phyloP scores from a whole-genome alignment of 2,888 invertebrate genomes.

The Eristalinus aeneus region DNA sequence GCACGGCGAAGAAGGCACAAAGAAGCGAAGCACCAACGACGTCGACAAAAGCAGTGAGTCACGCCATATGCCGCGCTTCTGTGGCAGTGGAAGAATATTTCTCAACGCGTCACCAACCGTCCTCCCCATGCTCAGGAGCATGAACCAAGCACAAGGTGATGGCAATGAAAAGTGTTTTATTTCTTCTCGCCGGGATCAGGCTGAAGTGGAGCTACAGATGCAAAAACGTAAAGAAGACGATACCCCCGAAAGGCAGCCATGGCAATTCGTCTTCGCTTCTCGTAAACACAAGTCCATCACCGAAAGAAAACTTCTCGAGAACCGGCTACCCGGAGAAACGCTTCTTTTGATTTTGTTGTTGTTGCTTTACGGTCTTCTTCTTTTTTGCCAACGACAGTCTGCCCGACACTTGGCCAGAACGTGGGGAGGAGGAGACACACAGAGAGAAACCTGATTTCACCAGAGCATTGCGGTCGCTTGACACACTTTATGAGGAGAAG shows the following conservation, averaged over 20 bases:
- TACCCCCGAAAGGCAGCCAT: constrained; percentile 27
- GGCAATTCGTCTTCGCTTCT: constrained; percentile 50
- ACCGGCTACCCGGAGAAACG: constrained; percentile 39
- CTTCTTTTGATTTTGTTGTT: constrained; percentile 24
- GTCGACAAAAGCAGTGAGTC: constrained; percentile 37
- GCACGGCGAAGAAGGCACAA: not conserved
- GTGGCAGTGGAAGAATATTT: not conserved
- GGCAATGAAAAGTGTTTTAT: constrained; percentile 61
- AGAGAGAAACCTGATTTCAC: constrained; percentile 69
- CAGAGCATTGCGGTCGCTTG: constrained; percentile 70
- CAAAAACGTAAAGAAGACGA: constrained; percentile 55
- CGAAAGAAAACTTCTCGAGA: constrained; percentile 55
- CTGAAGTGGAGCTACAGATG: constrained; percentile 50
- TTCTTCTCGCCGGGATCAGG: not conserved
- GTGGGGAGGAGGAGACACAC: constrained; percentile 24
- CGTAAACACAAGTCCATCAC: constrained; percentile 25
- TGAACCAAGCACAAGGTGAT: constrained; percentile 55
- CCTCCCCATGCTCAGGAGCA: constrained; percentile 22
- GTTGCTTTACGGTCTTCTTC: no score
- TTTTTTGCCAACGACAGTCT: constrained; percentile 10
- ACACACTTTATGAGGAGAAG: constrained; percentile 70
- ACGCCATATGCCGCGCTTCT: not conserved
- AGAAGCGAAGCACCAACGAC: constrained; percentile 9
- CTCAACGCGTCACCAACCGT: constrained; percentile 10
- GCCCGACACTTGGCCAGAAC: constrained; percentile 51